Base-by-base conservation (phyloP, 2,888 invertebrate species). In the Drosophila prostipennis region DNA sequence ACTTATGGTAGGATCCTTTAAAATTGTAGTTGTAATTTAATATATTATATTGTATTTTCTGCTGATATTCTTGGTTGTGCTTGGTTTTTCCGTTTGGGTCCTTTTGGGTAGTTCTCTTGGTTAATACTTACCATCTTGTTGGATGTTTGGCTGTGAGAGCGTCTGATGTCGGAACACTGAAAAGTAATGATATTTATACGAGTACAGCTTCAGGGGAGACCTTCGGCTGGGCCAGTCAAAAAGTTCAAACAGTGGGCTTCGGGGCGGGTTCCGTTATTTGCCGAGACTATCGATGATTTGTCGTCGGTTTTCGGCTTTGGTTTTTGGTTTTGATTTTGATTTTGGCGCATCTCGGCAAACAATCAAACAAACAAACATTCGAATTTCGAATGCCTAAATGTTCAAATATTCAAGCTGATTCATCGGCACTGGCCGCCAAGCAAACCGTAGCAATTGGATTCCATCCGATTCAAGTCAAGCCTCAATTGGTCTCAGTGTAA, bases 241-340 rank as follows among this genome's bases (percentile, higher is more conserved):
- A 39, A 60, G 76, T 71, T 77, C 75, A 67, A 77, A 76, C 65
- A 77, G 81, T 87, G 81, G 72, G 70, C 69, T 53, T 51, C 49
- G 54, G 59, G 64, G 63, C 74, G 59, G 75, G 72, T 84, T 76
- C 87, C 87, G 87, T 81, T 84, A 87, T 83, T 83, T 83, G 72
- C 68, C 54, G 65, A 37, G 57, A 56, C 51, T 49, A 61, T 61
- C 42, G 45, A 65, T 65, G 65, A 65, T 65, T 69, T 61, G 74
- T 58, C 56, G 58, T 29, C 57, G 76, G 43, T 43, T 29, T 37
- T 32, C 23, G 14, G 43, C 10, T 26, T 26, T 8, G n/a, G 14
- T 42, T 58, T 54, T 51, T 51, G 1, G 2, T 19, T 19, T 19
- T 19, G 29, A 5, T 16, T 42, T 46, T 36, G 14, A 13, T 36